Conservation (phyloP, 2,888 invertebrate genomes). For the Allacma fusca region DNA sequence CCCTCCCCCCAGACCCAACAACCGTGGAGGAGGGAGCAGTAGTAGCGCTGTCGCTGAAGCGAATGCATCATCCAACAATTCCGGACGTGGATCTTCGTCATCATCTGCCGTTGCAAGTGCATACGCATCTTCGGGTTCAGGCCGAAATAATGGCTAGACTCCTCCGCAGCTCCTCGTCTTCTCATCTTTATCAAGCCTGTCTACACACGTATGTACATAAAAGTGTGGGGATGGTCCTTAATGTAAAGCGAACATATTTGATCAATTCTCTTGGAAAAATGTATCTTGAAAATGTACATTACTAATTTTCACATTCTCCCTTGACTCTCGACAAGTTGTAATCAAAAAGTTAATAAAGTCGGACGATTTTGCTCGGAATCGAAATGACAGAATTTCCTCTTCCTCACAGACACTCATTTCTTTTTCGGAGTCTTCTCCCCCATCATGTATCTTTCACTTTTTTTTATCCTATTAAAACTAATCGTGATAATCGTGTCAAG, state of each 20-base stretch:
- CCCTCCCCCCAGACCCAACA: not conserved
- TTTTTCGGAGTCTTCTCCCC: not conserved
- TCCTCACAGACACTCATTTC: not conserved
- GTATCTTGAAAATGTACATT: not conserved
- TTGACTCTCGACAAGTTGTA: constrained; percentile 1
- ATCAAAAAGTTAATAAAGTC: constrained; percentile 40
- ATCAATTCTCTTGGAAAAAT: not conserved
- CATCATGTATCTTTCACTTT: constrained; percentile 14
- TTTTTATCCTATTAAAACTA: constrained; percentile 32
- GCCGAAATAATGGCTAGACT: not conserved
- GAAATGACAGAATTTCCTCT: constrained; percentile 33
- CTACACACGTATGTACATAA: not conserved
- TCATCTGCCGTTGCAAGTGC: not conserved
- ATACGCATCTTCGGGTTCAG: not conserved
- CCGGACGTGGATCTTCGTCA: not conserved
- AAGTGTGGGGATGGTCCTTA: not conserved
- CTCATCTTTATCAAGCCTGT: too few relatives aligned
- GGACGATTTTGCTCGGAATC: constrained; percentile 23
- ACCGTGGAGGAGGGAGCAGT: not conserved
- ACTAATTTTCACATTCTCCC: not conserved
- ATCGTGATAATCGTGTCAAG: constrained; percentile 32
- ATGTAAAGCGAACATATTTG: not conserved
- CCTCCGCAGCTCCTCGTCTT: too few relatives aligned
- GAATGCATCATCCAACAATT: not conserved
- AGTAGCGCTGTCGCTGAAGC: not conserved